Evolutionary conservation across 2,888 invertebrate species (phyloP).

Genomic region (Nephrotoma appendiculata): DNA sequence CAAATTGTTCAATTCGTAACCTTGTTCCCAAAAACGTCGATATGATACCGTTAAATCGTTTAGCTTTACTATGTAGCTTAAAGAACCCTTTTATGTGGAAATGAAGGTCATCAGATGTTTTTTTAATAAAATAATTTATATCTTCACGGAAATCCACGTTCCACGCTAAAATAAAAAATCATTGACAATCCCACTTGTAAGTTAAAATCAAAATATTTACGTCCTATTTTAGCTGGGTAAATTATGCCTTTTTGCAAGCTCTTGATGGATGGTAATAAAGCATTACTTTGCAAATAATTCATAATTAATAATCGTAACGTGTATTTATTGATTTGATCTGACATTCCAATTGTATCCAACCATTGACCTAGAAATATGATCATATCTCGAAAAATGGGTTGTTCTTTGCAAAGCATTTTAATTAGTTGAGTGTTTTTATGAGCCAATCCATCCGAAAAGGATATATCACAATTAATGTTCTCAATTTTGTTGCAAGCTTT

Average conservation of each 20-base stretch:
- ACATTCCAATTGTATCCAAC: conserved; percentile 26
- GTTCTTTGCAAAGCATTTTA: conserved; percentile 23
- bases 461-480: conserved; percentile 42
- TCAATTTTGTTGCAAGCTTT: conserved; percentile 34
- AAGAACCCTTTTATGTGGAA: background rate
- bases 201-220: conserved; percentile 20
- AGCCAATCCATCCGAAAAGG: conserved; percentile 42
- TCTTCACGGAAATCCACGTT: background rate
- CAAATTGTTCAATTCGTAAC: background rate
- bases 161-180: background rate
- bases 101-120: background rate
- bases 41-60: background rate
- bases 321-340: conserved; percentile 33
- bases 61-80: background rate
- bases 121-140: background rate
- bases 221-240: conserved; percentile 24
- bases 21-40: background rate
- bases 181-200: background rate
- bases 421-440: conserved; percentile 39
- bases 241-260: conserved; percentile 23
- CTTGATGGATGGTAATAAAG: conserved; percentile 33
- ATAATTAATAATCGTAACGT: conserved; percentile 41
- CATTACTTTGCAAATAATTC: conserved; percentile 39
- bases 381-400: conserved; percentile 22
- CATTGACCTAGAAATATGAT: conserved; percentile 34